phyloP scores from a whole-genome alignment of 92 coral and sea anemone species.

The Epizoanthus illoricatus region DNA sequence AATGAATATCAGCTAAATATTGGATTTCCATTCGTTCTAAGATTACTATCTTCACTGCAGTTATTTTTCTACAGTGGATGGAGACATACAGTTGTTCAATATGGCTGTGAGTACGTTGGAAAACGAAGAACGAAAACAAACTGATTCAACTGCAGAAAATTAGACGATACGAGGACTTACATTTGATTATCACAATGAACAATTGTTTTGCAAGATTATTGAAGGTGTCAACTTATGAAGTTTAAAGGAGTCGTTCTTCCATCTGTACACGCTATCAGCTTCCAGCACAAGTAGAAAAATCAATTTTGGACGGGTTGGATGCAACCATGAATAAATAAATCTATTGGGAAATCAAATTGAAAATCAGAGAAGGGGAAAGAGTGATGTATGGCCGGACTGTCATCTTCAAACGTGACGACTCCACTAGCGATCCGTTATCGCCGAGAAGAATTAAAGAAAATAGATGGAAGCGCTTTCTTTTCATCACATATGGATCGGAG shows the following conservation, averaged over 20 bases:
- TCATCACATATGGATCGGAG: too few relatives aligned
- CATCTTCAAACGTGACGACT: conserved; percentile 16
- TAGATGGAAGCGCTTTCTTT: too few relatives aligned
- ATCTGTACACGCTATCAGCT: conserved; percentile 2
- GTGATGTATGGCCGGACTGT: conserved; percentile 35
- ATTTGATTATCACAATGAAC: too few relatives aligned
- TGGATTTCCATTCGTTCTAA: too few relatives aligned
- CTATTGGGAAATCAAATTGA: conserved; percentile 28
- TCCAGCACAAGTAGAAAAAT: conserved; percentile 14
- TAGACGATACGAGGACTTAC: too few relatives aligned
- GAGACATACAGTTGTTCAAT: too few relatives aligned
- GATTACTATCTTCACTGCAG: too few relatives aligned
- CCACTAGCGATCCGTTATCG: conserved; percentile 4
- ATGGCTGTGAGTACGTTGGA: neutral
- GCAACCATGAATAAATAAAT: conserved; percentile 16
- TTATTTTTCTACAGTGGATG: too few relatives aligned
- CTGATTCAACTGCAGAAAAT: too few relatives aligned
- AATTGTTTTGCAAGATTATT: too few relatives aligned
- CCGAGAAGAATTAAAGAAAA: too few relatives aligned
- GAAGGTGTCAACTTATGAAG: neutral
- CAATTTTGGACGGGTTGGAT: conserved; percentile 33
- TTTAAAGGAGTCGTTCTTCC: conserved; percentile 24
- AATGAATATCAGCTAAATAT: too few relatives aligned
- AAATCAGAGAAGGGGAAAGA: conserved; percentile 2
- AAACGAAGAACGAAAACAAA: conserved; percentile 2